Evolutionary conservation across 1,140 invertebrate genomes (phyloP), one percentile per base, ranked within the genome.

Genomic region (Plodia interpunctella): DNA sequence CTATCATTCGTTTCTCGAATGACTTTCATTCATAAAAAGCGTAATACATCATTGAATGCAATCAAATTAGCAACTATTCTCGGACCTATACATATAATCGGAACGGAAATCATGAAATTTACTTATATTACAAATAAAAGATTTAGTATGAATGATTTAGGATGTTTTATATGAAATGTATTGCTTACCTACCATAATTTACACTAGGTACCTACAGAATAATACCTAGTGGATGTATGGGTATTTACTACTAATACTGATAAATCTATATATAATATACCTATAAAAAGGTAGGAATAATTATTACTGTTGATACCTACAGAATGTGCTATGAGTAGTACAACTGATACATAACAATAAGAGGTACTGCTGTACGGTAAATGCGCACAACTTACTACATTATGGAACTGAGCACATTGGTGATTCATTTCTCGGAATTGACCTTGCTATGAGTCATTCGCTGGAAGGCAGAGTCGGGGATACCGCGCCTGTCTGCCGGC

Each of bases 371-470:
- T 77, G 78, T 74, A 73, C 75, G 77, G 72, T 79, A 44, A 85
- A 86, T 82, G 83, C 76, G 80, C 74, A 82, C 73, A 76, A 87
- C 80, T 76, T 87, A 87, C 72, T 74, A 66, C 83, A 76, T 87
- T 88, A 76, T 84, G 72, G 83, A 87, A 85, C 76, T 86, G 78
- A 82, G 81, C 78, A 76, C 75, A 69, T 72, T 88, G 85, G 84
- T 90, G 88, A 90, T 89, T 90, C 88, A 90, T 89, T 88, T 88
- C 84, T 90, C 87, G 87, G 88, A 90, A 89, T 89, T 90, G 88
- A 90, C 88, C 88, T 90, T 90, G 88, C 87, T 86, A 89, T 90
- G 88, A 90, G 88, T 90, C 87, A 90, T 87, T 88, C 85, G 85
- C 68, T 84, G 82, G 80, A 85, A 86, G 83, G 84, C 85, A 87